Percentiles rank a stretch among this genome's conserved stretches.
These are phyloP conservation scores for Cyclophora punctaria DNA, from an alignment of 2,888 invertebrate genomes.

Conservation along the genomic window DNA sequence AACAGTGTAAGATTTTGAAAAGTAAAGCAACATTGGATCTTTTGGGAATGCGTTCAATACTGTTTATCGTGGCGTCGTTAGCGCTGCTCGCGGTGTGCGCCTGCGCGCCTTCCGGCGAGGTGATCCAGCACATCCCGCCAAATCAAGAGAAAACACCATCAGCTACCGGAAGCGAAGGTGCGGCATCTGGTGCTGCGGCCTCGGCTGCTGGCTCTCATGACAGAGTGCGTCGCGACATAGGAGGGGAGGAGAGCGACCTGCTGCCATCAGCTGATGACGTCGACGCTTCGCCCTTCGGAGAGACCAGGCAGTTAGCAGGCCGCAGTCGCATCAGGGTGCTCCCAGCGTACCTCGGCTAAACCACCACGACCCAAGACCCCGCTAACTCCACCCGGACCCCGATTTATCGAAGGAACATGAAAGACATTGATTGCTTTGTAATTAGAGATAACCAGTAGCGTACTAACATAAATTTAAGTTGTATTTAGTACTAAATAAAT, in stretches of 20 bases:
- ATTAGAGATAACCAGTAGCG: no score
- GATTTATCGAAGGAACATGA: no score
- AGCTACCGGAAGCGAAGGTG: slow-evolving; percentile 59
- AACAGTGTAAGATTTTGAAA: slow-evolving; percentile 30
- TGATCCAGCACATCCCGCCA: slow-evolving; percentile 62
- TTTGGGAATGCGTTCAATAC: slow-evolving; percentile 59
- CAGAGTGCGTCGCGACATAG: slow-evolving; percentile 46
- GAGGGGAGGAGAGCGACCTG: slow-evolving; percentile 55
- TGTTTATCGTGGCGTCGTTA: slow-evolving; percentile 60
- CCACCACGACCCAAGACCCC: not conserved
- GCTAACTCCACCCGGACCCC: not conserved
- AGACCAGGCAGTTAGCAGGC: slow-evolving; percentile 43
- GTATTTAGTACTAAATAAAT: no score
- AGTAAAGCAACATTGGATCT: slow-evolving; percentile 58
- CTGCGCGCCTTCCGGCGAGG: slow-evolving; percentile 53
- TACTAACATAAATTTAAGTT: no score
- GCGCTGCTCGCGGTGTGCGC: slow-evolving; percentile 58
- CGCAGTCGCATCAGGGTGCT: slow-evolving; percentile 57
- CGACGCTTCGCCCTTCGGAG: slow-evolving; percentile 54
- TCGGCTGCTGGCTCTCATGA: slow-evolving; percentile 51
- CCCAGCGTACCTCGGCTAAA: slow-evolving; percentile 61
- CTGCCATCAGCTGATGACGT: slow-evolving; percentile 48
- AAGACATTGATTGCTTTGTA: no score
- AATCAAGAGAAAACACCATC: slow-evolving; percentile 60
- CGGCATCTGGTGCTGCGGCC: slow-evolving; percentile 62